Conservation (phyloP, 2,113 vertebrate genomes). For the Sebastes schlegelii region DNA sequence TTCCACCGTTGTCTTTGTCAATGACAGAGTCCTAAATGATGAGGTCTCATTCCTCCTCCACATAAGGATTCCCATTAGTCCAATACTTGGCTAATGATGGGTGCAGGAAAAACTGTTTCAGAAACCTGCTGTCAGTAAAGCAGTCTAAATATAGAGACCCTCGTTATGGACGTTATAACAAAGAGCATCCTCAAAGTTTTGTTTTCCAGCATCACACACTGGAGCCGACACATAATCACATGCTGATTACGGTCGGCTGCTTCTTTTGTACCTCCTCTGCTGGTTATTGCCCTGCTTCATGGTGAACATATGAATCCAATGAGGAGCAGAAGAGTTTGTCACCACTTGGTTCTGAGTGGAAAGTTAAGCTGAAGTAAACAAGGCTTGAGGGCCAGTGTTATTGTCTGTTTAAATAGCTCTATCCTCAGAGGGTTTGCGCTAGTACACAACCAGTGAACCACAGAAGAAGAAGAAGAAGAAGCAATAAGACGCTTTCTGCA, state of each 20-base stretch:
- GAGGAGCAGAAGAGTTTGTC: conserved; percentile 23
- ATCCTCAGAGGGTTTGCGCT: conserved; percentile 38
- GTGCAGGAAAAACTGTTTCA: conserved; percentile 35
- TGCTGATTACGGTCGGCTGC: conserved; percentile 40
- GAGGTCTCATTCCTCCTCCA: conserved; percentile 25
- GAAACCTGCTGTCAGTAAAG: conserved; percentile 38
- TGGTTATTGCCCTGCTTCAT: conserved; percentile 21
- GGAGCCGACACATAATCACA: conserved; percentile 43
- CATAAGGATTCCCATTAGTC: conserved; percentile 27
- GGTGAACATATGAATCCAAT: conserved; percentile 39
- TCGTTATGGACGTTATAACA: conserved; percentile 48
- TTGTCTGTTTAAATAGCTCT: conserved; percentile 67
- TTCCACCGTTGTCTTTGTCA: not conserved
- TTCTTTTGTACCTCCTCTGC: conserved; percentile 55
- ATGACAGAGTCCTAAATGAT: conserved; percentile 22
- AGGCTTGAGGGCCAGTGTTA: conserved; percentile 39
- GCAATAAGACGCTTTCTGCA: conserved; percentile 6
- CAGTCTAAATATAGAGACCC: conserved; percentile 53
- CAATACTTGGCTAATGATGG: conserved; percentile 43
- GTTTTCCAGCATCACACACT: conserved; percentile 45
- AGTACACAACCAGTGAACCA: conserved; percentile 39
- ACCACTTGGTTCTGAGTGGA: conserved; percentile 53
- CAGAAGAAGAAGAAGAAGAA: conserved; percentile 36
- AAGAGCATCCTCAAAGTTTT: conserved; percentile 52
- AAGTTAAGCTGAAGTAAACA: conserved; percentile 64